Percentiles rank a stretch among this genome's conserved stretches.
phyloP scores from a whole-genome alignment of 2,113 vertebrate genomes.

The Caretta caretta region DNA sequence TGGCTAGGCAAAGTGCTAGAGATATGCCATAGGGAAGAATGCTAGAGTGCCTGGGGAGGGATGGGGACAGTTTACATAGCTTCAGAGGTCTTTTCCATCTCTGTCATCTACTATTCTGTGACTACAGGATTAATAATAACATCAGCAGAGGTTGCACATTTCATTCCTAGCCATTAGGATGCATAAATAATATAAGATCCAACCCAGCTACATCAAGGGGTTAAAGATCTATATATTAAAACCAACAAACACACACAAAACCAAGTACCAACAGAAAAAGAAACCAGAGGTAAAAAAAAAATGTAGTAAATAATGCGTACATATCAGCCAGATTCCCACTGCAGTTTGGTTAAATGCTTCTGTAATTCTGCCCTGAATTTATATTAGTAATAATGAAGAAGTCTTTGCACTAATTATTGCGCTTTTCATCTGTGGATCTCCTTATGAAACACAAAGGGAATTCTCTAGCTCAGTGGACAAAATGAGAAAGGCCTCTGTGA shows the following conservation, averaged over 20 bases:
- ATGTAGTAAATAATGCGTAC: background rate
- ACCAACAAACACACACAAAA: background rate
- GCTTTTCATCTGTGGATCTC: background rate
- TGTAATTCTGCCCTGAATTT: background rate
- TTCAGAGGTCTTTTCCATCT: background rate
- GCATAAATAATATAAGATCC: background rate
- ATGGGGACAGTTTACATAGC: background rate
- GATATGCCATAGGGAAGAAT: background rate
- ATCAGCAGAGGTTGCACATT: background rate
- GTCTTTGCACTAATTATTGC: background rate
- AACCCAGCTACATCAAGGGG: background rate
- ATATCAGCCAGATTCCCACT: background rate
- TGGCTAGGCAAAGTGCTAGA: background rate
- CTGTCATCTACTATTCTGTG: background rate
- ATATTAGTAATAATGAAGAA: conserved; percentile 22
- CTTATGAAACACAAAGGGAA: conserved; percentile 16
- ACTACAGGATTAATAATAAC: background rate
- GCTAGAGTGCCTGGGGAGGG: background rate
- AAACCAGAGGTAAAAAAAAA: background rate
- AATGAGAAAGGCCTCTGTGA: background rate
- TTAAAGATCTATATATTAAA: background rate
- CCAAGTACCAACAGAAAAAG: background rate
- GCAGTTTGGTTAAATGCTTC: background rate
- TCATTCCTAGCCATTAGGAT: background rate
- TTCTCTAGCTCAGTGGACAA: background rate